Conservation (phyloP, 2,888 invertebrate genomes). For the Oasisia sp. region DNA sequence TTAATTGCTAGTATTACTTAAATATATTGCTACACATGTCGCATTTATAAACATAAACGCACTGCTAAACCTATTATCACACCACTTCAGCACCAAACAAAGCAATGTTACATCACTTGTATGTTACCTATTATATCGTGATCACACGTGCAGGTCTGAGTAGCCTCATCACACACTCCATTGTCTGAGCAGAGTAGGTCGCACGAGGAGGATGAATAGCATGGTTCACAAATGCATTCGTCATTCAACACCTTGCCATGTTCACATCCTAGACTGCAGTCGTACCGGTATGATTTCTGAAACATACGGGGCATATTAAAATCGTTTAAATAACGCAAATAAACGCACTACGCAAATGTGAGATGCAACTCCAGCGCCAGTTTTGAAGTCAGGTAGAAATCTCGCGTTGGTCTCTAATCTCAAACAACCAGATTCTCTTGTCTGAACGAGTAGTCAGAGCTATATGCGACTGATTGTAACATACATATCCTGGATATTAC, state of each 20-base stretch:
- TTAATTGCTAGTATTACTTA: too few relatives aligned
- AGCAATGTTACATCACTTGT: background rate
- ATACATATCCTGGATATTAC: background rate
- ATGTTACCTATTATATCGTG: background rate
- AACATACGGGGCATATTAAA: background rate
- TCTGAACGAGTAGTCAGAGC: constrained; percentile 40
- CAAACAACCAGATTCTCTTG: too few relatives aligned
- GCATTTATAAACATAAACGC: too few relatives aligned
- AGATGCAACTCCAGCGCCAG: too few relatives aligned
- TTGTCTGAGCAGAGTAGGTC: constrained; percentile 46
- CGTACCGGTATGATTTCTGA: constrained; percentile 46
- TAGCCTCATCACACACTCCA: constrained; percentile 43
- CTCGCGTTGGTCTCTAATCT: too few relatives aligned
- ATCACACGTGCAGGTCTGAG: background rate
- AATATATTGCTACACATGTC: too few relatives aligned
- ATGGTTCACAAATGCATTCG: constrained; percentile 46
- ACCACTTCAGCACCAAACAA: background rate
- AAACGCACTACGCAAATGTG: too few relatives aligned
- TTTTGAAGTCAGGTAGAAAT: too few relatives aligned
- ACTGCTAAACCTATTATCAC: too few relatives aligned
- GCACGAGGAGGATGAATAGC: constrained; percentile 50
- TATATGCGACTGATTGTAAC: constrained; percentile 43
- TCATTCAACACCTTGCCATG: constrained; percentile 41
- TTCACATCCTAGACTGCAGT: constrained; percentile 46
- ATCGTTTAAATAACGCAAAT: too few relatives aligned